A percentile compares a stretch with the other conserved stretches of the same genome.
These are phyloP conservation scores for Danio jaintianensis DNA, from an alignment of 2,797 vertebrate species.

Conservation along the genomic window DNA sequence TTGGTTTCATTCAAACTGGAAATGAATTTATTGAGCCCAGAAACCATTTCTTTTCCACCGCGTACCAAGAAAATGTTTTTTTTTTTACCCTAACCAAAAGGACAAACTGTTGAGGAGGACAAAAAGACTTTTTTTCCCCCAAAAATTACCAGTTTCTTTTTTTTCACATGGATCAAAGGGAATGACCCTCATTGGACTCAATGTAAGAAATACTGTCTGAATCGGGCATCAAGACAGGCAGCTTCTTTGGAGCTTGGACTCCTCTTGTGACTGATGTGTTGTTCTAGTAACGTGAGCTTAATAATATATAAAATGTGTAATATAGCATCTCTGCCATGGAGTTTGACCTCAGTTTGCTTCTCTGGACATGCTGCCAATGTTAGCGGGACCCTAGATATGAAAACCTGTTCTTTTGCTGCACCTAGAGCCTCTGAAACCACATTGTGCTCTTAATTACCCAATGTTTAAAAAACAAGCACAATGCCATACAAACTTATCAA, in stretches of 20 bases:
- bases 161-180: conserved; percentile 72
- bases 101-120: conserved; percentile 73
- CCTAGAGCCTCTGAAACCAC: not conserved
- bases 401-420: not conserved
- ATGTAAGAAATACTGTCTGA: conserved; percentile 69
- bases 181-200: conserved; percentile 68
- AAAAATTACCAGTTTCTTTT: conserved; percentile 78
- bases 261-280: not conserved
- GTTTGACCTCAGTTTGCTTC: not conserved
- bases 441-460: conserved; percentile 5
- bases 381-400: not conserved
- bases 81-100: conserved; percentile 66
- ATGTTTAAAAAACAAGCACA: conserved; percentile 15
- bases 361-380: not conserved
- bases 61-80: conserved; percentile 80
- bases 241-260: conserved; percentile 31
- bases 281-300: conserved; percentile 40
- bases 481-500: conserved; percentile 9
- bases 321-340: conserved; percentile 3
- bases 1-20: conserved; percentile 95
- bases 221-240: conserved; percentile 40
- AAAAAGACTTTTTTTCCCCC: conserved; percentile 73
- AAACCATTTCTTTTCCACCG: conserved; percentile 82
- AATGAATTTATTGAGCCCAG: conserved; percentile 94
- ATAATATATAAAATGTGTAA: conserved; percentile 39